Evolutionary conservation across 2,888 invertebrate genomes (phyloP), one percentile per base, ranked within the genome.

Genomic region (Platycheirus albimanus): DNA sequence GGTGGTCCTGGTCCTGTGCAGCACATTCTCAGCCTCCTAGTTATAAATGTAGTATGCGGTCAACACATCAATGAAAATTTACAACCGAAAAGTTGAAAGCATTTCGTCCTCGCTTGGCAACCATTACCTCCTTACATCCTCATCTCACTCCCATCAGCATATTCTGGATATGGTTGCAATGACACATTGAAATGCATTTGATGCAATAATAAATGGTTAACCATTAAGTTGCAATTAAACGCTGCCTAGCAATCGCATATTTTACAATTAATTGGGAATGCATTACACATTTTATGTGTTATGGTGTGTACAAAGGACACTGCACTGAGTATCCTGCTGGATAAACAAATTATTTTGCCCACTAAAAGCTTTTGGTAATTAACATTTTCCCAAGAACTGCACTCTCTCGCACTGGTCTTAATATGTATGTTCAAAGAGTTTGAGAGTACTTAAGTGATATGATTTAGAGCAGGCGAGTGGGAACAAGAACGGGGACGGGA

Each of bases 291-390:
- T 71, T 69, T 67, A 54, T 52, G 30, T 28, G 54, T 45, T 3
- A 4, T 11, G 3, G 10, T 6, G 10, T n/a, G 17, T 17, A 49
- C 19, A 61, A 43, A 24, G 41, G 8, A 41, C 58, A 41, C 24
- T 28, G 24, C 20, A n/a, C 49, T 28, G 56, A 66, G 63, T 45
- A 51, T 71, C 30, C 63, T 56, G 83, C 63, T 56, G 83, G 28
- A 83, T 83, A 83, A 78, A 78, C 83, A 78, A 83, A 78, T 74
- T 77, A 78, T 83, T 72, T 69, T 72, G 33, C 45, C 24, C 63
- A 83, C 83, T 83, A 83, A 83, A 83, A 83, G 83, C 83, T 83
- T 83, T 83, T 56, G 72, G 78, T 83, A 83, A 83, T 83, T 83
- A 83, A 74, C 74, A 76, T 76, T 67, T 66, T 51, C 66, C 70